Percentiles rank a stretch among this genome's conserved stretches.
Conservation (phyloP, 2,797 vertebrate genomes). For the Chelidonichthys spinosus region DNA sequence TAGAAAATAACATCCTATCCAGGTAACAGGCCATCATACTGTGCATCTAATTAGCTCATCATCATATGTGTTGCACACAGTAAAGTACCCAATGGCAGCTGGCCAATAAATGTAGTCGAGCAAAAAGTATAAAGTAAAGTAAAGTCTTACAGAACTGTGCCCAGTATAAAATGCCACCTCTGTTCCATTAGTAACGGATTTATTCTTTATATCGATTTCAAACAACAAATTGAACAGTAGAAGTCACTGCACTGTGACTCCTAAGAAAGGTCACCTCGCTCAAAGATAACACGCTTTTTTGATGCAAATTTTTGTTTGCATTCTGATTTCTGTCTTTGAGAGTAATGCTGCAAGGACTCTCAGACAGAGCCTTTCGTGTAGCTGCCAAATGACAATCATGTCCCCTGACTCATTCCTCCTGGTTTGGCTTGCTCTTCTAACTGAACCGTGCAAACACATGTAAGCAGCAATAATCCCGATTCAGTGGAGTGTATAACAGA, state of each 20-base stretch:
- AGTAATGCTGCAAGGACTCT: slow-evolving; percentile 29
- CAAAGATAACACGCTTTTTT: slow-evolving; percentile 19
- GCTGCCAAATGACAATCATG: slow-evolving; percentile 56
- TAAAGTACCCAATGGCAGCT: neutral
- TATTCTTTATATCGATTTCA: too few relatives aligned
- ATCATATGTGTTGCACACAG: neutral
- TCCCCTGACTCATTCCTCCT: slow-evolving; percentile 46
- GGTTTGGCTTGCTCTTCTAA: slow-evolving; percentile 23
- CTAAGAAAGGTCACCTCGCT: slow-evolving; percentile 19
- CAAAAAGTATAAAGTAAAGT: neutral
- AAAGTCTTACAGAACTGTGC: neutral
- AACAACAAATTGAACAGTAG: neutral
- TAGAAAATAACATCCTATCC: neutral
- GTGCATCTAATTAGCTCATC: neutral
- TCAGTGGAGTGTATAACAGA: slow-evolving; percentile 50
- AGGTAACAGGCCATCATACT: neutral
- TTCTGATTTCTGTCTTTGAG: slow-evolving; percentile 16
- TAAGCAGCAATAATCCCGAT: slow-evolving; percentile 56
- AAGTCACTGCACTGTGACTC: slow-evolving; percentile 5
- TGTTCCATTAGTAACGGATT: neutral
- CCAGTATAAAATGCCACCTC: neutral
- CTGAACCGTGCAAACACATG: slow-evolving; percentile 48
- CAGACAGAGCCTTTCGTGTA: slow-evolving; percentile 40
- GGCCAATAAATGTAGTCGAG: slow-evolving; percentile 5
- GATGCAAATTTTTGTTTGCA: slow-evolving; percentile 45